phyloP scores from a whole-genome alignment of 2,797 vertebrate species.

The Gephyroberyx darwinii region DNA sequence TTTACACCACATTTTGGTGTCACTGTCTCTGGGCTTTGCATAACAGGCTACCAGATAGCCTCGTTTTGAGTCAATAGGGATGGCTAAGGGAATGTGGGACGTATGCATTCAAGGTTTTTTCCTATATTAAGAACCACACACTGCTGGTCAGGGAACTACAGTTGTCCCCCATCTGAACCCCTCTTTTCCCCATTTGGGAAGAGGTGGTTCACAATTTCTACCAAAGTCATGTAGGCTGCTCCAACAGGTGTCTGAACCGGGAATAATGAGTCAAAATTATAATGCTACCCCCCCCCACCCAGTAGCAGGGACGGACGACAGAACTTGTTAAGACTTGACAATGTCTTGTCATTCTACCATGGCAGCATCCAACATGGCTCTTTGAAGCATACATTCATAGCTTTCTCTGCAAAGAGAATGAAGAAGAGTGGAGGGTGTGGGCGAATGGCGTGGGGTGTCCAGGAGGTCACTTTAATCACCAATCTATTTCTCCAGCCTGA shows the following conservation, averaged over 20 bases:
- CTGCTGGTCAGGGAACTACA: conserved; percentile 70
- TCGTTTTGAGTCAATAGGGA: conserved; percentile 50
- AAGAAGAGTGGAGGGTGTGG: conserved; percentile 34
- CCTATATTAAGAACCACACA: conserved; percentile 52
- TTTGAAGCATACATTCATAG: conserved; percentile 80
- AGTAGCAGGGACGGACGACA: conserved; percentile 34
- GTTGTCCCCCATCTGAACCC: conserved; percentile 20
- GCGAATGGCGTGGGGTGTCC: conserved; percentile 15
- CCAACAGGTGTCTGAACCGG: conserved; percentile 33
- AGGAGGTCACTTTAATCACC: conserved; percentile 52
- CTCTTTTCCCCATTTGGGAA: conserved; percentile 14
- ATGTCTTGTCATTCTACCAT: conserved; percentile 25
- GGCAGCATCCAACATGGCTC: conserved; percentile 67
- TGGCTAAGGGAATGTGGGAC: conserved; percentile 59
- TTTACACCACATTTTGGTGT: conserved; percentile 69
- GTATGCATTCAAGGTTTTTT: conserved; percentile 41
- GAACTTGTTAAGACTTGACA: conserved; percentile 22
- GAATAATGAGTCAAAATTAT: conserved; percentile 36
- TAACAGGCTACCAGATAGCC: conserved; percentile 54
- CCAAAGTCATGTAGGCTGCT: conserved; percentile 42
- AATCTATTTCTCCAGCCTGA: conserved; percentile 33
- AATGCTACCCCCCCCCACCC: conserved; percentile 15
- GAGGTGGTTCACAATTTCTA: conserved; percentile 27
- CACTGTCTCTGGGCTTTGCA: conserved; percentile 71
- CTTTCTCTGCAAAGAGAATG: conserved; percentile 60